These are phyloP conservation scores for Cheilinus undulatus DNA, from an alignment of 2,113 vertebrate species.

Conservation along the genomic window DNA sequence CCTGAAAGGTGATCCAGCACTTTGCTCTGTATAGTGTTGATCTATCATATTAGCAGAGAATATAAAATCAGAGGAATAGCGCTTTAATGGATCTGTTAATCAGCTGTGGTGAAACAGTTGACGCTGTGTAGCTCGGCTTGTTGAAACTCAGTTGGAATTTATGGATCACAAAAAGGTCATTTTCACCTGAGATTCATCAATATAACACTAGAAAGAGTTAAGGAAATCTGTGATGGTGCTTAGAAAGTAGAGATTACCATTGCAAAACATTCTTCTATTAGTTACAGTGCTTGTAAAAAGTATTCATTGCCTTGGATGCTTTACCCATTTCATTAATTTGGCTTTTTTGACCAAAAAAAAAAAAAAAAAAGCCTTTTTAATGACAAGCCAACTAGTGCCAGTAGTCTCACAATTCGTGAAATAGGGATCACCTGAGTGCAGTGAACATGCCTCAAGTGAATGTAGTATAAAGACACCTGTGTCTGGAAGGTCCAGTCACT, in stretches of 20 bases:
- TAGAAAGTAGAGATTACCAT: neutral
- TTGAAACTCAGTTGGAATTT: conserved; percentile 14
- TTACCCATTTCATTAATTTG: too few relatives aligned
- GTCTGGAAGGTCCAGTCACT: too few relatives aligned
- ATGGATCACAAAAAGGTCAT: neutral
- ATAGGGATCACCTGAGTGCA: too few relatives aligned
- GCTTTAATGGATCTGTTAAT: conserved; percentile 30
- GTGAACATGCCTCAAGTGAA: too few relatives aligned
- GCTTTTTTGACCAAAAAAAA: too few relatives aligned
- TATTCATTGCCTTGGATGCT: too few relatives aligned
- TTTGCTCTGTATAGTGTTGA: conserved; percentile 31
- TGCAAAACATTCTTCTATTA: neutral
- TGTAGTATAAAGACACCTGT: too few relatives aligned
- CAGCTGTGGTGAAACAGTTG: conserved; percentile 6
- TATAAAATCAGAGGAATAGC: conserved; percentile 10
- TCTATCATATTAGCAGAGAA: conserved; percentile 6
- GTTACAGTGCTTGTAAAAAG: neutral
- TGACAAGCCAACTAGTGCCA: too few relatives aligned
- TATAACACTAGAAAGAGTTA: neutral
- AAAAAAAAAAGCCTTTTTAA: too few relatives aligned
- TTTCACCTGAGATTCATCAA: conserved; percentile 26
- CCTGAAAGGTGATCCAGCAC: conserved; percentile 50
- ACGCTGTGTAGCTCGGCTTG: conserved; percentile 3
- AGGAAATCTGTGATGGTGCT: neutral
- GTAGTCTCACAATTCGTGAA: too few relatives aligned